Evolutionary conservation across 2,888 invertebrate species (phyloP).

Genomic region (Luperina nickerlii): DNA sequence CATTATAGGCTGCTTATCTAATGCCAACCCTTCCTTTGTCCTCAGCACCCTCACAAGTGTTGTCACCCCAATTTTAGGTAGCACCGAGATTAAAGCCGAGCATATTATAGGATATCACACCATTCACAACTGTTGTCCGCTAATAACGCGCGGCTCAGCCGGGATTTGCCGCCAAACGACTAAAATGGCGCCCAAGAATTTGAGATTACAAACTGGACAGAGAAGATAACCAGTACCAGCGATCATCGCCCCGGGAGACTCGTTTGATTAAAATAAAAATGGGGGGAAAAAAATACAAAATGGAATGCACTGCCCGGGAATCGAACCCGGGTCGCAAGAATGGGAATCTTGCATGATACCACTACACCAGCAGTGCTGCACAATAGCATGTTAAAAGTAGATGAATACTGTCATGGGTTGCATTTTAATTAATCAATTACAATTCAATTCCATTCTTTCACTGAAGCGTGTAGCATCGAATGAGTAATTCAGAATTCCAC

Average conservation of each 20-base stretch:
- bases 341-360: constrained; percentile 99
- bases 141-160: constrained; percentile 63
- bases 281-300: constrained; percentile 22
- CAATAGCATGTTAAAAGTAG: accelerated
- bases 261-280: constrained; percentile 41
- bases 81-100: constrained; percentile 63
- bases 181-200: constrained; percentile 55
- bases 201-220: constrained; percentile 55
- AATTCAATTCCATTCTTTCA: constrained; percentile 1
- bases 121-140: constrained; percentile 57
- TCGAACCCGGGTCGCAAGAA: constrained; percentile 99
- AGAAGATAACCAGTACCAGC: constrained; percentile 41
- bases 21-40: neutral
- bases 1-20: too few species aligned
- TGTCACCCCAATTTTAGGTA: constrained; percentile 48
- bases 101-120: constrained; percentile 61
- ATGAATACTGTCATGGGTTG: neutral
- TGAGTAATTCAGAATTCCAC: constrained; percentile 12
- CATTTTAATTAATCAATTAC: constrained; percentile 1
- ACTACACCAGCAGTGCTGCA: constrained; percentile 98
- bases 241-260: constrained; percentile 1
- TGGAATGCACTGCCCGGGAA: constrained; percentile 95
- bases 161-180: constrained; percentile 50
- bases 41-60: neutral
- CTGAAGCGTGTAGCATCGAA: neutral